A percentile compares a stretch with the other conserved stretches of the same genome.
Conservation (phyloP, 1,140 invertebrate species). For the Caenorhabditis brenneri region DNA sequence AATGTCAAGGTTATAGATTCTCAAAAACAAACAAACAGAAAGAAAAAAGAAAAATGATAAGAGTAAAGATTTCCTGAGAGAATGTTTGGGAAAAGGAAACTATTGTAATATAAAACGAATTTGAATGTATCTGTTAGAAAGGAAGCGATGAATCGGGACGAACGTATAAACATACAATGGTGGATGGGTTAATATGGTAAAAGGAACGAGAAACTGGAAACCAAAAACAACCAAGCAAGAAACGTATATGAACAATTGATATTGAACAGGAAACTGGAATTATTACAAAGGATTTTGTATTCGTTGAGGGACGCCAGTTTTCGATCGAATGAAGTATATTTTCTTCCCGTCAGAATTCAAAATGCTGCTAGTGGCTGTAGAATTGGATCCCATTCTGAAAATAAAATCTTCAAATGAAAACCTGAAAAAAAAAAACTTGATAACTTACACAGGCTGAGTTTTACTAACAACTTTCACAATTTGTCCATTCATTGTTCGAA, state of each 20-base stretch:
- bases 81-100: not conserved
- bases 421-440: not conserved
- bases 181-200: too few relatives aligned
- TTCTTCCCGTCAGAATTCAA: too few relatives aligned
- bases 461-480: not conserved
- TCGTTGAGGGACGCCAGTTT: not conserved
- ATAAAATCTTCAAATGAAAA: not conserved
- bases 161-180: not conserved
- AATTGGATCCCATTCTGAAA: too few relatives aligned
- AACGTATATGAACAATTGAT: too few relatives aligned
- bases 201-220: too few relatives aligned
- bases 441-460: not conserved
- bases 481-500: not conserved
- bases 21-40: not conserved
- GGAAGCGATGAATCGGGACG: not conserved
- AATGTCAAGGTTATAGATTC: not conserved
- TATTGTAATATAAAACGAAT: not conserved
- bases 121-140: too few relatives aligned
- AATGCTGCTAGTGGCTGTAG: too few relatives aligned
- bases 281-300: not conserved
- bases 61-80: not conserved
- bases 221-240: too few relatives aligned
- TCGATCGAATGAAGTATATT: slow-evolving; percentile 12
- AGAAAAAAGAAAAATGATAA: not conserved
- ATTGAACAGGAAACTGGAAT: not conserved